A percentile compares a stretch with the other conserved stretches of the same genome.
Conservation (phyloP, 2,113 vertebrate genomes). For the Megatriorchis doriae region DNA sequence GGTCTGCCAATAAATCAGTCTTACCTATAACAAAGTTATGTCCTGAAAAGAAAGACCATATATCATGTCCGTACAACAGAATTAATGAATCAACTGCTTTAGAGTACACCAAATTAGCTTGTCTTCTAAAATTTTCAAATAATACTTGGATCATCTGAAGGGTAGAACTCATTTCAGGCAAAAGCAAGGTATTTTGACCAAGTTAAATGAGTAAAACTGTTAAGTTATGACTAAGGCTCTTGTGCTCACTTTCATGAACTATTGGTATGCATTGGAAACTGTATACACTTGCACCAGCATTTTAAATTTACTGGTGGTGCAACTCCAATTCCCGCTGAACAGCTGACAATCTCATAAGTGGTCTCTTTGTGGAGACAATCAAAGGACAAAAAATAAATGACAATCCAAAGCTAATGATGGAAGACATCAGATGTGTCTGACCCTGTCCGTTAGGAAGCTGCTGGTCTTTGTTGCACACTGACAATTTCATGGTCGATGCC, state of each 20-base stretch:
- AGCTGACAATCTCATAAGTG: neutral
- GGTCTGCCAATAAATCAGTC: conserved; percentile 3
- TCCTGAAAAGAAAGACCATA: neutral
- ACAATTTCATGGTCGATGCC: neutral
- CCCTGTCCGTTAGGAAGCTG: neutral
- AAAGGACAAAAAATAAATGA: neutral
- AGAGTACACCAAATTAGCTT: neutral
- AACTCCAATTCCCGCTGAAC: neutral
- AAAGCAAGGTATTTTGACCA: neutral
- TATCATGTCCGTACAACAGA: neutral
- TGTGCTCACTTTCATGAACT: neutral
- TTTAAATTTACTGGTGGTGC: neutral
- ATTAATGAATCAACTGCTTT: neutral
- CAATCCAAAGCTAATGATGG: neutral
- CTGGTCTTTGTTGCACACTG: neutral
- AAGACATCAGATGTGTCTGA: neutral
- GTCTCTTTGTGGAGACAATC: neutral
- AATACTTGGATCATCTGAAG: neutral
- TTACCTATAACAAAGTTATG: neutral
- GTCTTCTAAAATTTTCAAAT: neutral
- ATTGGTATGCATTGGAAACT: neutral
- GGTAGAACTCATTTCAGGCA: neutral
- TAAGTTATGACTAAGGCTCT: neutral
- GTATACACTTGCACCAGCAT: neutral
- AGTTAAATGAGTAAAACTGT: neutral